Evolutionary conservation across 2,888 invertebrate species (phyloP).

Genomic region (Oscheius sp.): DNA sequence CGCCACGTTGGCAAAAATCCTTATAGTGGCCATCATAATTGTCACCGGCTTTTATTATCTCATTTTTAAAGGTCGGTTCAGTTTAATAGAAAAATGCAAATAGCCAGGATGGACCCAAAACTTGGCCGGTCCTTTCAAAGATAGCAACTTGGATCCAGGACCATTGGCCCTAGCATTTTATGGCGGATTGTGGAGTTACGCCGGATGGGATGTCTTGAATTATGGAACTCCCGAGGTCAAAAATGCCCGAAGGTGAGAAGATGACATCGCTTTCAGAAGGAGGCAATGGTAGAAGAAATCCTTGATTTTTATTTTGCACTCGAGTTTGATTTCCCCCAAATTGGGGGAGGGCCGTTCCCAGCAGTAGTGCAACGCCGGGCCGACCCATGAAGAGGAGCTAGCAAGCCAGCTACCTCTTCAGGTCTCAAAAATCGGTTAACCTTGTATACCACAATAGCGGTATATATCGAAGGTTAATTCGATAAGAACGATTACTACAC

Average conservation of each 20-base stretch:
- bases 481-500: too few species aligned
- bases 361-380: too few species aligned
- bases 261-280: too few species aligned
- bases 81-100: background rate
- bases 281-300: too few species aligned
- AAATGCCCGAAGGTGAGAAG: conserved; percentile 50
- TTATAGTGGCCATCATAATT: conserved; percentile 57
- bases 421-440: too few species aligned
- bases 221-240: conserved; percentile 67
- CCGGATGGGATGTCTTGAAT: conserved; percentile 68
- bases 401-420: too few species aligned
- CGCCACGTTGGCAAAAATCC: conserved; percentile 60
- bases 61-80: conserved; percentile 48
- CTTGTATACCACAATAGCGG: too few species aligned
- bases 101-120: conserved; percentile 47
- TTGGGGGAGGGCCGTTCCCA: too few species aligned
- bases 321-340: too few species aligned
- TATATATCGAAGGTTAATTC: too few species aligned
- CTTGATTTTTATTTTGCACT: too few species aligned
- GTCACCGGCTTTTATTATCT: conserved; percentile 57
- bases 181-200: conserved; percentile 59
- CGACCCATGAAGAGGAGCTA: too few species aligned
- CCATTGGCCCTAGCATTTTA: conserved; percentile 55
- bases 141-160: conserved; percentile 48
- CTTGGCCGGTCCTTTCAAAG: conserved; percentile 42